Evolutionary conservation across 92 coral and sea anemone genomes (phyloP).

Genomic region (Zoanthus sansibaricus): DNA sequence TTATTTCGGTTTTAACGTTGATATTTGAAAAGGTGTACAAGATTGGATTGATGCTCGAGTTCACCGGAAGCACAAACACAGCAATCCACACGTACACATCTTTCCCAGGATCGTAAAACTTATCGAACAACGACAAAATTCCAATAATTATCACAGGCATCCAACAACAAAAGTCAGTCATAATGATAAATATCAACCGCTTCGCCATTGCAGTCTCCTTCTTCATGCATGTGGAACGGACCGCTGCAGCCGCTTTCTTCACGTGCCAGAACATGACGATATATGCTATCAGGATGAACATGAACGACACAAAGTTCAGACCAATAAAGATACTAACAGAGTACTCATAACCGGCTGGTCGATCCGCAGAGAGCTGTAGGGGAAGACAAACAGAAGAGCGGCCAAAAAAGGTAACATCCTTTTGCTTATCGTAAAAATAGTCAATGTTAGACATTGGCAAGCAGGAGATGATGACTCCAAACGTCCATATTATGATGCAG

Average conservation of each 20-base stretch:
- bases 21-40: conserved; percentile 72
- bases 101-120: conserved; percentile 52
- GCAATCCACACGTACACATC: conserved; percentile 74
- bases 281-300: conserved; percentile 61
- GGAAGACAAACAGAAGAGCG: conserved; percentile 74
- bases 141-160: conserved; percentile 71
- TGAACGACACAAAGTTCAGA: conserved; percentile 55
- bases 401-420: conserved; percentile 50
- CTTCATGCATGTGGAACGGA: conserved; percentile 56
- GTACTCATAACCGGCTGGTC: conserved; percentile 66
- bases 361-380: conserved; percentile 49
- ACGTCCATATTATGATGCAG: conserved; percentile 38
- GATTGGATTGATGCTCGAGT: conserved; percentile 70
- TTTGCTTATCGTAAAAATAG: conserved; percentile 47
- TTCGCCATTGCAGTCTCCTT: conserved; percentile 61
- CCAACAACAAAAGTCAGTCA: conserved; percentile 77
- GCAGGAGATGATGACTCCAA: conserved; percentile 45
- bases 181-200: conserved; percentile 64
- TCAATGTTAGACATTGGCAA: conserved; percentile 33
- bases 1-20: conserved; percentile 6
- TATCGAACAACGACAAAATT: conserved; percentile 49
- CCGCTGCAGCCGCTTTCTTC: conserved; percentile 43
- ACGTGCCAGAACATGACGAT: conserved; percentile 56
- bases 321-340: conserved; percentile 67
- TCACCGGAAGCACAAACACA: conserved; percentile 75